A percentile compares a stretch with the other conserved stretches of the same genome.
phyloP scores from a whole-genome alignment of 2,888 invertebrate genomes.

The Latrodectus elegans region DNA sequence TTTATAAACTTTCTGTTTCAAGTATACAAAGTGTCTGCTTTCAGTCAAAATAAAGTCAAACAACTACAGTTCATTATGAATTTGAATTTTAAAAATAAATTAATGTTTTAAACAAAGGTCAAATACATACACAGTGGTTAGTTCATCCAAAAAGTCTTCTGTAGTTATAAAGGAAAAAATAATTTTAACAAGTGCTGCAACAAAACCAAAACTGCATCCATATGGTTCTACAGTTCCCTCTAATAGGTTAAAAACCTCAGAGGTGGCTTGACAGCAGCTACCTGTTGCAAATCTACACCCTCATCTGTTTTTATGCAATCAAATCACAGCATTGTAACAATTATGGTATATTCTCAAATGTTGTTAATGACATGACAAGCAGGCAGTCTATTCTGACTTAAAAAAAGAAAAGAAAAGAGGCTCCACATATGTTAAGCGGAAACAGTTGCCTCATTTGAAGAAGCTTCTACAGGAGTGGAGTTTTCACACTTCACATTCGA shows the following conservation, averaged over 20 bases:
- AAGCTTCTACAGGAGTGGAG: slow-evolving; percentile 52
- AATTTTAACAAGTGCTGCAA: slow-evolving; percentile 41
- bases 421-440: slow-evolving; percentile 61
- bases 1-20: slow-evolving; percentile 67
- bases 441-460: slow-evolving; percentile 63
- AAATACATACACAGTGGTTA: slow-evolving; percentile 61
- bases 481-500: slow-evolving; percentile 47
- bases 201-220: slow-evolving; percentile 6
- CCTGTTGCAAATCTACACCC: slow-evolving; percentile 61
- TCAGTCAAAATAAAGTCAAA: slow-evolving; percentile 67
- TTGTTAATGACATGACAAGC: slow-evolving; percentile 69
- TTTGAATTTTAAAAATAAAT: slow-evolving; percentile 63
- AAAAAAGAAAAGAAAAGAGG: slow-evolving; percentile 37
- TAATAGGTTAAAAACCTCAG: background rate
- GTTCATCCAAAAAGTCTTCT: slow-evolving; percentile 47
- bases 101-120: slow-evolving; percentile 59
- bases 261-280: slow-evolving; percentile 32
- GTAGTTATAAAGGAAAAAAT: slow-evolving; percentile 21
- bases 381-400: slow-evolving; percentile 55
- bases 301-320: slow-evolving; percentile 56
- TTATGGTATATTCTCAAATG: slow-evolving; percentile 65
- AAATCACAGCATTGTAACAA: slow-evolving; percentile 67
- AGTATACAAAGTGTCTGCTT: slow-evolving; percentile 70
- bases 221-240: slow-evolving; percentile 16
- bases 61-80: slow-evolving; percentile 59